Conservation (phyloP, 2,888 invertebrate genomes). For the Argyresthia goedartella region DNA sequence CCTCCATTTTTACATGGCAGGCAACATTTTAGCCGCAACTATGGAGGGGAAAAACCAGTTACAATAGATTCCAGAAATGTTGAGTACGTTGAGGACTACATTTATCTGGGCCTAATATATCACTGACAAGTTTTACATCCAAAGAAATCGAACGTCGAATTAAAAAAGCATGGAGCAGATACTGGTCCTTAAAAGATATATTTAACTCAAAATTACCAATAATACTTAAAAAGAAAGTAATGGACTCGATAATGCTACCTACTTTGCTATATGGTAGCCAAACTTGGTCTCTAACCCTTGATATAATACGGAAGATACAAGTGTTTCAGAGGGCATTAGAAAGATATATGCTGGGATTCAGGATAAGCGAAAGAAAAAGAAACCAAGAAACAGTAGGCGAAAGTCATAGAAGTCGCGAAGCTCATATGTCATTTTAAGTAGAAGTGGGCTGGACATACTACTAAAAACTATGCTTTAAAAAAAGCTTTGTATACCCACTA, state of each 20-base stretch:
- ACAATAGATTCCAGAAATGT: not conserved
- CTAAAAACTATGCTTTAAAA: too few relatives aligned
- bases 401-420: not conserved
- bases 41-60: not conserved
- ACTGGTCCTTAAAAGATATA: conserved; percentile 8
- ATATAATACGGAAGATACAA: not conserved
- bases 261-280: conserved; percentile 3
- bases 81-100: conserved; percentile 3
- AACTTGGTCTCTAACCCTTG: conserved; percentile 1
- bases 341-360: not conserved
- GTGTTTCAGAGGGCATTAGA: conserved; percentile 1
- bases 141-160: conserved; percentile 8
- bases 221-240: conserved; percentile 3
- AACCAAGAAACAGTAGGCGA: not conserved
- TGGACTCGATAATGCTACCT: conserved; percentile 1
- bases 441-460: not conserved
- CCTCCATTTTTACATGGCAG: too few relatives aligned
- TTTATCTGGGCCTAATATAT: conserved; percentile 5
- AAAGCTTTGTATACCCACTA: too few relatives aligned
- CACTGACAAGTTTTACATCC: conserved; percentile 1
- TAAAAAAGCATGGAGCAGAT: conserved; percentile 5
- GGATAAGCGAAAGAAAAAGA: conserved; percentile 1
- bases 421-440: not conserved
- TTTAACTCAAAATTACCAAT: conserved; percentile 6
- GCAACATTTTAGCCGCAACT: too few relatives aligned